A percentile compares a stretch with the other conserved stretches of the same genome.
Conservation (phyloP, 2,888 invertebrate species). For the Lymantria monacha region DNA sequence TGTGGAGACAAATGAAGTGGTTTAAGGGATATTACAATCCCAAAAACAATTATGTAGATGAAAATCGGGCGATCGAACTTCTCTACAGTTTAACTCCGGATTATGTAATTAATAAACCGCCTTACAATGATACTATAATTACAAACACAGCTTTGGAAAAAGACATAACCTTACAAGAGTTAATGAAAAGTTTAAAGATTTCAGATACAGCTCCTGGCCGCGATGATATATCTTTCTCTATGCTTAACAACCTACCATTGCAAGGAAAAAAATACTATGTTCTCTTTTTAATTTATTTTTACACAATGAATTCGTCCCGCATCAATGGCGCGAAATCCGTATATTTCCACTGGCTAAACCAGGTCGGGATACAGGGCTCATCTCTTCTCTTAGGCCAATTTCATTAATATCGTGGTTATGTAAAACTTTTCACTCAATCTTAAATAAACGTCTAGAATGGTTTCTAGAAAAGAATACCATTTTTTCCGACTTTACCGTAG, state of each 20-base stretch:
- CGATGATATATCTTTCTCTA: neutral
- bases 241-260: neutral
- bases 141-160: too few relatives aligned
- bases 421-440: too few relatives aligned
- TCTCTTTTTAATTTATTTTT: neutral
- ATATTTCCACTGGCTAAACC: neutral
- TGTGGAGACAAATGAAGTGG: neutral
- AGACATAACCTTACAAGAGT: neutral
- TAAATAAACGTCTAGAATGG: too few relatives aligned
- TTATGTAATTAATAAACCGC: too few relatives aligned
- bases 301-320: neutral
- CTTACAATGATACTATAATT: too few relatives aligned
- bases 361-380: neutral
- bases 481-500: too few relatives aligned
- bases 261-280: neutral
- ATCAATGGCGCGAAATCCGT: neutral
- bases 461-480: too few relatives aligned
- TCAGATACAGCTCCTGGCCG: neutral
- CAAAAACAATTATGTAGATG: neutral
- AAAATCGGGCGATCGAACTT: too few relatives aligned
- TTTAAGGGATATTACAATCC: neutral
- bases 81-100: too few relatives aligned
- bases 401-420: conserved; percentile 1
- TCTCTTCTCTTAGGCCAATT: neutral
- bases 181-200: neutral